Conservation (phyloP, 2,888 invertebrate species). For the Zelleria hepariella region DNA sequence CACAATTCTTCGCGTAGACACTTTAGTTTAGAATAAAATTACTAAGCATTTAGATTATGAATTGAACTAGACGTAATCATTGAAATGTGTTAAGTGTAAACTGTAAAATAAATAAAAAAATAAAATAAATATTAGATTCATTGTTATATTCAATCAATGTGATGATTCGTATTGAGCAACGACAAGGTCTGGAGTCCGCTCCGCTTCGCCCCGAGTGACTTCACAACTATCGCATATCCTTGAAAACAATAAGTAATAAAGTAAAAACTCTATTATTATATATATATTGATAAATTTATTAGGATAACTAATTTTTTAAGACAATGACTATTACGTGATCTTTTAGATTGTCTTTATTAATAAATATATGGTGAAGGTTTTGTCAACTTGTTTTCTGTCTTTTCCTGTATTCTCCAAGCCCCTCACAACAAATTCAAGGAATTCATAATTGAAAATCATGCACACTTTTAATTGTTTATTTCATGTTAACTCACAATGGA, state of each 20-base stretch:
- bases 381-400: conserved; percentile 54
- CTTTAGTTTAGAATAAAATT: conserved; percentile 52
- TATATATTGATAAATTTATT: conserved; percentile 72
- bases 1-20: conserved; percentile 71
- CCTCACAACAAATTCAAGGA: neutral
- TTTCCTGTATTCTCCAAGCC: neutral
- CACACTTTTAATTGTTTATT: conserved; percentile 54
- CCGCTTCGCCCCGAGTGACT: conserved; percentile 38
- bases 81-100: conserved; percentile 51
- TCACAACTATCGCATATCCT: conserved; percentile 71
- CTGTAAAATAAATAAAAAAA: conserved; percentile 38
- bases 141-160: conserved; percentile 64
- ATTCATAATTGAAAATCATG: neutral
- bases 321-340: conserved; percentile 72
- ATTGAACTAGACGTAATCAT: conserved; percentile 24
- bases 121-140: conserved; percentile 50
- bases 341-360: conserved; percentile 74
- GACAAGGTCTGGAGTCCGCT: conserved; percentile 50
- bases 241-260: conserved; percentile 71
- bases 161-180: conserved; percentile 66
- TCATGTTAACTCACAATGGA: conserved; percentile 53
- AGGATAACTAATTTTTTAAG: conserved; percentile 73
- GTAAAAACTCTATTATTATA: conserved; percentile 51
- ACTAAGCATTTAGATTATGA: conserved; percentile 58
- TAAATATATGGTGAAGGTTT: conserved; percentile 73